These are phyloP conservation scores for Polypedilum pembai DNA, from an alignment of 1,140 invertebrate species.

Conservation along the genomic window DNA sequence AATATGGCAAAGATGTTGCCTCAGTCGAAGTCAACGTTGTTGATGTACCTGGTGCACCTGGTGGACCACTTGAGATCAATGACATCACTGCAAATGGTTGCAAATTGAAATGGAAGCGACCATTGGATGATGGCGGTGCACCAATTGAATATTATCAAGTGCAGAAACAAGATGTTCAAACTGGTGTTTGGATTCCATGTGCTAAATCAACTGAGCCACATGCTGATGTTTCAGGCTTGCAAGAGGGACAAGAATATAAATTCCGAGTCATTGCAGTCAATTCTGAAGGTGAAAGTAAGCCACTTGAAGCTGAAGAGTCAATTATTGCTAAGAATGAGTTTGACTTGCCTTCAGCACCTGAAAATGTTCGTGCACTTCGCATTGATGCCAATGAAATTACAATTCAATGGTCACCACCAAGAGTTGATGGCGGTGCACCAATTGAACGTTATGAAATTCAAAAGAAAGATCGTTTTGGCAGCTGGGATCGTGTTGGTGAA, in stretches of 20 bases:
- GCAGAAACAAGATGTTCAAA: slow-evolving; percentile 88
- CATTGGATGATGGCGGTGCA: slow-evolving; percentile 77
- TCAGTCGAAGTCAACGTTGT: slow-evolving; percentile 84
- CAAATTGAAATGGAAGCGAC: slow-evolving; percentile 89
- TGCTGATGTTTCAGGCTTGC: slow-evolving; percentile 77
- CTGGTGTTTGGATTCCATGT: slow-evolving; percentile 90
- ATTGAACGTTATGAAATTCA: slow-evolving; percentile 82
- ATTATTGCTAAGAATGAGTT: slow-evolving; percentile 96
- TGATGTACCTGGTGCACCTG: slow-evolving; percentile 80
- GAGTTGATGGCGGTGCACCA: slow-evolving; percentile 76
- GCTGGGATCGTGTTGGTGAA: slow-evolving; percentile 87
- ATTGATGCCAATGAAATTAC: slow-evolving; percentile 95
- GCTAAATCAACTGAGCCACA: slow-evolving; percentile 73
- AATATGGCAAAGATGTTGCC: slow-evolving; percentile 79
- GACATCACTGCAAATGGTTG: slow-evolving; percentile 91
- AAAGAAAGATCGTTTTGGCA: slow-evolving; percentile 89
- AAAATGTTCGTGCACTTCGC: slow-evolving; percentile 82
- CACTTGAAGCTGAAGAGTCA: slow-evolving; percentile 74
- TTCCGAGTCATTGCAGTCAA: slow-evolving; percentile 95
- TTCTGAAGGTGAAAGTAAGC: slow-evolving; percentile 90
- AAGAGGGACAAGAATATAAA: slow-evolving; percentile 85
- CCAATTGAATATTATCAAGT: slow-evolving; percentile 90
- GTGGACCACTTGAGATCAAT: slow-evolving; percentile 79
- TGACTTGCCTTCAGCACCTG: slow-evolving; percentile 88
- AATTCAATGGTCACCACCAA: slow-evolving; percentile 75